Evolutionary conservation across 2,797 vertebrate genomes (phyloP).

Genomic region (Urocyon cinereoargenteus): DNA sequence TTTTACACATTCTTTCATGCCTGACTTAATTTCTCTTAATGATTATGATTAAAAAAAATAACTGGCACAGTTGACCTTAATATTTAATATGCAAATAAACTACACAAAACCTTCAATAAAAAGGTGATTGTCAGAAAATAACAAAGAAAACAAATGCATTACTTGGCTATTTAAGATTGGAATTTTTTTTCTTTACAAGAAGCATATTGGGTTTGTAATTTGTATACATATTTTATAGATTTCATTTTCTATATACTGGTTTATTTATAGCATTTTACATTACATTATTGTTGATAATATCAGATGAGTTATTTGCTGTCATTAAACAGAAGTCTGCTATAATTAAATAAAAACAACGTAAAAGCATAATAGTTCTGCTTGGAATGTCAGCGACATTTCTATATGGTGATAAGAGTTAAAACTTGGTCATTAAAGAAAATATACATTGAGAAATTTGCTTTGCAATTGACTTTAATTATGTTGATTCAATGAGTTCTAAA

Average conservation of each 20-base stretch:
- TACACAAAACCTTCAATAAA: background rate
- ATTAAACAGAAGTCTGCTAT: background rate
- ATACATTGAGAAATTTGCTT: background rate
- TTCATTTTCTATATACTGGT: background rate
- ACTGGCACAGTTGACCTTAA: background rate
- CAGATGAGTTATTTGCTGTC: background rate
- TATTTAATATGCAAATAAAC: slow-evolving; percentile 12
- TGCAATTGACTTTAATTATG: slow-evolving; percentile 49
- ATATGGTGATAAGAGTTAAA: background rate
- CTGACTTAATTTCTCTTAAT: slow-evolving; percentile 19
- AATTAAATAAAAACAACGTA: slow-evolving; percentile 40
- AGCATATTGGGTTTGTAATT: background rate
- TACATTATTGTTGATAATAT: background rate
- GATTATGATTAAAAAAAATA: background rate
- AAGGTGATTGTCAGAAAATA: background rate
- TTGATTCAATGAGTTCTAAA: slow-evolving; percentile 27
- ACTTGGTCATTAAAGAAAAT: slow-evolving; percentile 43
- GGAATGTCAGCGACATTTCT: slow-evolving; percentile 36
- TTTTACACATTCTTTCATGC: background rate
- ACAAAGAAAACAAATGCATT: background rate
- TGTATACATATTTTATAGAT: background rate
- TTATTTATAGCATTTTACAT: background rate
- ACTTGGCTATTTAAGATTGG: background rate
- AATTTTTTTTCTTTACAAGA: background rate
- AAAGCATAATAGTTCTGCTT: background rate